A percentile compares a stretch with the other conserved stretches of the same genome.
These are phyloP conservation scores for Clarias magur DNA, from an alignment of 2,113 vertebrate species.

Conservation along the genomic window DNA sequence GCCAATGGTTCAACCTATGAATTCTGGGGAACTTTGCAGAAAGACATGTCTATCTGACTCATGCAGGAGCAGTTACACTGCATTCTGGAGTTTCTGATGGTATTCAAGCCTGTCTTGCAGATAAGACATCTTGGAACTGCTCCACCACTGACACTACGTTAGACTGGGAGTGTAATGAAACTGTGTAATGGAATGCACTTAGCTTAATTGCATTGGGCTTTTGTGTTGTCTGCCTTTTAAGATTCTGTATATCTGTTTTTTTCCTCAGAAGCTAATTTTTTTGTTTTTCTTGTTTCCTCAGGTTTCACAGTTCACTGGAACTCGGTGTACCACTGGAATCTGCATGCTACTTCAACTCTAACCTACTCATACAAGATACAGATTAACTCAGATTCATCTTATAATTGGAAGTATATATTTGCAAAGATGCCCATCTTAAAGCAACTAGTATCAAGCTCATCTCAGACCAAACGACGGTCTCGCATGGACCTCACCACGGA, in stretches of 20 bases:
- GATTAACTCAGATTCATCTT: neutral
- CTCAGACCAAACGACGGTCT: slow-evolving; percentile 90
- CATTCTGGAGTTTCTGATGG: slow-evolving; percentile 31
- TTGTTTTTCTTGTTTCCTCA: slow-evolving; percentile 28
- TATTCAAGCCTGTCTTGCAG: slow-evolving; percentile 23
- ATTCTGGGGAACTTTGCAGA: slow-evolving; percentile 1
- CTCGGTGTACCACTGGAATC: neutral
- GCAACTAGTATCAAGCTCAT: slow-evolving; percentile 86
- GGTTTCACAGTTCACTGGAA: slow-evolving; percentile 1
- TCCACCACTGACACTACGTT: slow-evolving; percentile 15
- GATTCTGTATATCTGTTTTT: neutral
- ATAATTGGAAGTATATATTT: neutral
- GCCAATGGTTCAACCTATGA: slow-evolving; percentile 1
- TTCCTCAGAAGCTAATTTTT: slow-evolving; percentile 9
- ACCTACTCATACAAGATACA: neutral
- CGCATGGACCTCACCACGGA: slow-evolving; percentile 90
- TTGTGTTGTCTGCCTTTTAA: neutral
- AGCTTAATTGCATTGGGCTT: slow-evolving; percentile 17
- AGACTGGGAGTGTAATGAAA: slow-evolving; percentile 16
- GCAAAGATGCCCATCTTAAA: slow-evolving; percentile 91
- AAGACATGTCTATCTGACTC: slow-evolving; percentile 22
- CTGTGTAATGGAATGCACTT: slow-evolving; percentile 34
- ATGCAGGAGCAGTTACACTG: neutral
- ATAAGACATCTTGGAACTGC: slow-evolving; percentile 41
- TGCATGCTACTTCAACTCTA: neutral